Evolutionary conservation across 2,888 invertebrate genomes (phyloP), one percentile per base, ranked within the genome.

Genomic region (Phasia obesa): DNA sequence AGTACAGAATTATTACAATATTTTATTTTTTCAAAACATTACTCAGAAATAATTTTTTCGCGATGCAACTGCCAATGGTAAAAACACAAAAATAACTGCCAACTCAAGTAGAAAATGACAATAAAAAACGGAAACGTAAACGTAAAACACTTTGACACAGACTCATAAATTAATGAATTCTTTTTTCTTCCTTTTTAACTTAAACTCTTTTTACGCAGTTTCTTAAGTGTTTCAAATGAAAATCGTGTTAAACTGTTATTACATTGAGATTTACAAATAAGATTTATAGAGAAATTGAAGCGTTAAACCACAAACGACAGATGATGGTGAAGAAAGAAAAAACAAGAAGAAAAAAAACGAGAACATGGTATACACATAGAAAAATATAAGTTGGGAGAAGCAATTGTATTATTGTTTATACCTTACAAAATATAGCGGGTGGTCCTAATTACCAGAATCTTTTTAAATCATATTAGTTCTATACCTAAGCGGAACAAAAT

Each of bases 221-320:
- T 73, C 31, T 76, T 21, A 42, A 79, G 59, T 65, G 49, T 65
- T 73, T 79, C 57, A 62, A 65, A 65, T 59, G 7, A 23, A 78
- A 77, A 67, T 78, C 69, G 74, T 77, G 59, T 69, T 78, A 55
- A 74, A 82, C 49, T 73, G 31, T 51, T 73, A 53, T 82, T 74
- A 73, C 64, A 69, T 70, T 62, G 64, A 67, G 57, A 78, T 27
- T 74, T 69, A 84, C 86, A 87, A 89, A 88, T 87, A 87, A 85
- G 88, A 88, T 89, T 87, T 88, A 86, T 87, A 85, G 44, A 53
- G 65, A 69, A 77, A 47, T 77, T 84, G 85, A 88, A 88, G 87
- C 86, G 85, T 84, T 85, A 86, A 86, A 73, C 86, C 85, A 84
- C 85, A 86, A 84, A 69, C 53, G 81, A 44, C 77, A 70, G 21